A percentile compares a stretch with the other conserved stretches of the same genome.
Evolutionary conservation across 2,113 vertebrate genomes (phyloP).

Genomic region (Callopanchax toddi): DNA sequence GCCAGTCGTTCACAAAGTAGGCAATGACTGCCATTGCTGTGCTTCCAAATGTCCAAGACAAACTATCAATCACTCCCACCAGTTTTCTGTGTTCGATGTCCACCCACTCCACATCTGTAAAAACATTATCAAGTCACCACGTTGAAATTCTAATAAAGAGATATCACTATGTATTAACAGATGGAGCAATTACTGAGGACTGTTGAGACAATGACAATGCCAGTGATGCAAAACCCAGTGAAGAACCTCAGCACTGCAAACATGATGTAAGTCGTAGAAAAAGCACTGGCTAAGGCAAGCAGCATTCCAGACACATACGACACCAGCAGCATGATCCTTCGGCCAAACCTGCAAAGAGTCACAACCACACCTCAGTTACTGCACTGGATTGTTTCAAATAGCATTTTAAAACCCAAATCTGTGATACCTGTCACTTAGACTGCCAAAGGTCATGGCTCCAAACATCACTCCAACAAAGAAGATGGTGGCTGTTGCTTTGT

Average conservation of each 20-base stretch:
- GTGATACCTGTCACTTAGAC: constrained; percentile 85
- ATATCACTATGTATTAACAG: not conserved
- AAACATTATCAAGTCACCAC: not conserved
- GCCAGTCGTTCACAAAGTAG: constrained; percentile 79
- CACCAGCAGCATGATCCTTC: constrained; percentile 73
- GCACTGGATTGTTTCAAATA: no score
- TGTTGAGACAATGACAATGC: constrained; percentile 72
- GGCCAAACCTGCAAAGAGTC: constrained; percentile 67
- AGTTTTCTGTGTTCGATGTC: constrained; percentile 77
- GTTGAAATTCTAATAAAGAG: no score
- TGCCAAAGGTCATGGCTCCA: constrained; percentile 83
- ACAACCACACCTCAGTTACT: not conserved
- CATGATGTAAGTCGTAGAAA: constrained; percentile 75
- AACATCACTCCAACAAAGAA: constrained; percentile 86
- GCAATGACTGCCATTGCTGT: constrained; percentile 62
- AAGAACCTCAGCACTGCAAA: constrained; percentile 77
- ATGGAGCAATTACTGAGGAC: constrained; percentile 76
- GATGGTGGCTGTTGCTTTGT: constrained; percentile 80
- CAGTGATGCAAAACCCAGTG: constrained; percentile 78
- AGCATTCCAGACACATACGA: constrained; percentile 66
- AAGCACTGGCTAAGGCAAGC: constrained; percentile 73
- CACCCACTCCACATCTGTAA: constrained; percentile 81
- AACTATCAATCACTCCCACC: constrained; percentile 73
- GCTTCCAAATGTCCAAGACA: constrained; percentile 76
- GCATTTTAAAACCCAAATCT: not conserved